Conservation (phyloP, 2,797 vertebrate genomes). For the Cuniculus paca region DNA sequence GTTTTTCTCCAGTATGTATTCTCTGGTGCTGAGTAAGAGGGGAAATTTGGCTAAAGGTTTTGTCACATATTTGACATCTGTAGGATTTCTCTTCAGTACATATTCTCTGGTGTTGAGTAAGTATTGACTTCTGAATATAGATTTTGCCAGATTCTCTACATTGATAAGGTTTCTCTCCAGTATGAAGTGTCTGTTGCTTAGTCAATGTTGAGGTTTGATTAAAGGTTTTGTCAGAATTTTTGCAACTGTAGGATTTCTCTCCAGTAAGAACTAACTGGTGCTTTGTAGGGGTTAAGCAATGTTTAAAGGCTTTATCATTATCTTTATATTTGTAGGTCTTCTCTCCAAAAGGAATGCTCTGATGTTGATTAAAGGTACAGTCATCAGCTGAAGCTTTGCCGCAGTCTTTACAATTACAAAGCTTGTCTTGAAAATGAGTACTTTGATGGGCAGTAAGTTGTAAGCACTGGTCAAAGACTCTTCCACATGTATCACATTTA, state of each 20-base stretch:
- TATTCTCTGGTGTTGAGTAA: not conserved
- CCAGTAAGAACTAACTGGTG: not conserved
- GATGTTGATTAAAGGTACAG: not conserved
- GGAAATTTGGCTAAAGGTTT: not conserved
- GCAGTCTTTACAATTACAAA: not conserved
- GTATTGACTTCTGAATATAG: not conserved
- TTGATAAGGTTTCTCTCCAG: not conserved
- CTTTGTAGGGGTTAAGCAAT: not conserved
- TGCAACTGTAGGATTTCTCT: not conserved
- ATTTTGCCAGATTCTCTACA: not conserved
- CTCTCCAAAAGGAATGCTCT: not conserved
- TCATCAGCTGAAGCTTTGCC: not conserved
- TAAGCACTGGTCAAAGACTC: not conserved
- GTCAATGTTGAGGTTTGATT: not conserved
- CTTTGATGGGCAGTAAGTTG: not conserved
- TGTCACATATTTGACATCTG: not conserved
- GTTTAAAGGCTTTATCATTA: not conserved
- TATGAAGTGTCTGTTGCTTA: conserved; percentile 8
- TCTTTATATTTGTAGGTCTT: not conserved
- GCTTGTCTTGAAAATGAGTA: not conserved
- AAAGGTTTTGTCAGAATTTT: not conserved
- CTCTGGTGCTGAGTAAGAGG: not conserved
- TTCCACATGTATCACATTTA: not conserved
- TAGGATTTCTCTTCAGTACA: not conserved
- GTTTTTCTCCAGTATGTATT: not conserved